Conservation (phyloP, 2,888 invertebrate genomes). For the Poecilus cupreus region DNA sequence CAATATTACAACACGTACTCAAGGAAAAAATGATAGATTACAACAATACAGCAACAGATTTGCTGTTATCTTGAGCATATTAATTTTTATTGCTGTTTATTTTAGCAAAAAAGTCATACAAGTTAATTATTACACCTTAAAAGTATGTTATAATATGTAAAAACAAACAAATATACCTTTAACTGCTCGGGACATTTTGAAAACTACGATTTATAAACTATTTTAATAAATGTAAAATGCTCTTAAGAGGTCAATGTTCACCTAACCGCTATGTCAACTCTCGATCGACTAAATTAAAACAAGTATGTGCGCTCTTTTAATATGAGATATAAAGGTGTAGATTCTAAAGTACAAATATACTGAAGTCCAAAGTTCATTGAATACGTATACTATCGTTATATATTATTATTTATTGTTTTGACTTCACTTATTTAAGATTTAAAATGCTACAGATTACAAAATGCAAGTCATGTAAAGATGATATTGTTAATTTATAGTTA, state of each 20-base stretch:
- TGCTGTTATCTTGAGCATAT: neutral
- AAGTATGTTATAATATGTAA: slow-evolving; percentile 50
- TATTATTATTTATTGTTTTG: slow-evolving; percentile 13
- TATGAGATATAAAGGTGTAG: slow-evolving; percentile 21
- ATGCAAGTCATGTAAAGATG: neutral
- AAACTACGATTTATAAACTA: slow-evolving; percentile 55
- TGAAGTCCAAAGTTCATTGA: slow-evolving; percentile 60
- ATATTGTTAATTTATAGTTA: neutral
- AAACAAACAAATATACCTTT: slow-evolving; percentile 69
- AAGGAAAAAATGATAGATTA: neutral
- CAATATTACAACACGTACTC: neutral
- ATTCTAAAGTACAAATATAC: slow-evolving; percentile 52
- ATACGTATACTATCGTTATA: neutral
- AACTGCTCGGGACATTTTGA: slow-evolving; percentile 72
- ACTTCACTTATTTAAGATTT: neutral
- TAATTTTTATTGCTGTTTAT: slow-evolving; percentile 60
- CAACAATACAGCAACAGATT: no score
- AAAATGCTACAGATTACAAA: neutral
- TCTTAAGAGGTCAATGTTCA: slow-evolving; percentile 29
- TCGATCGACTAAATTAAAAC: slow-evolving; percentile 50
- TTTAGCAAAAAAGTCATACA: neutral
- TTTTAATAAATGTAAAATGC: slow-evolving; percentile 60
- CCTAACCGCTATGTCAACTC: slow-evolving; percentile 61
- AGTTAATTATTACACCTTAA: slow-evolving; percentile 68
- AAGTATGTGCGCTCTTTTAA: slow-evolving; percentile 24